Evolutionary conservation across 1,140 invertebrate species (phyloP).

Genomic region (Drosophila sturtevanti): DNA sequence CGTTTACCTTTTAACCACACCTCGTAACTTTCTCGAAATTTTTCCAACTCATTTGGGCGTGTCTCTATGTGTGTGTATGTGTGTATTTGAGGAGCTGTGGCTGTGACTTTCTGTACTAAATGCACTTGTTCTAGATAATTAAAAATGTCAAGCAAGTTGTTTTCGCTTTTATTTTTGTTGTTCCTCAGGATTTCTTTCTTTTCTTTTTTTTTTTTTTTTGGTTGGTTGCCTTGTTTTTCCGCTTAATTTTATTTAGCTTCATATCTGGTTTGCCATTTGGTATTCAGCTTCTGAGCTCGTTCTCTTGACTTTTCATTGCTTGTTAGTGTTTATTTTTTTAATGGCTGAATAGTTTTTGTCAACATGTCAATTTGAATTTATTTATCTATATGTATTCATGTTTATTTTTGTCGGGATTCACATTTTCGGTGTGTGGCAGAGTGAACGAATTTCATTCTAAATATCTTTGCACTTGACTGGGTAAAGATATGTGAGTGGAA

Average conservation of each 20-base stretch:
- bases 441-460: slow-evolving; percentile 31
- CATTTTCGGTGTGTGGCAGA: slow-evolving; percentile 23
- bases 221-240: slow-evolving; percentile 15
- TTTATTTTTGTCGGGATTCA: slow-evolving; percentile 31
- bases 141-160: slow-evolving; percentile 63
- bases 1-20: background rate
- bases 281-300: slow-evolving; percentile 33
- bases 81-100: background rate
- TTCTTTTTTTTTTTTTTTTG: slow-evolving; percentile 12
- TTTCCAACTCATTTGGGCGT: slow-evolving; percentile 2
- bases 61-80: slow-evolving; percentile 16
- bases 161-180: background rate
- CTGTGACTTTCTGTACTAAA: slow-evolving; percentile 50
- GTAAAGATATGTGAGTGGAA: slow-evolving; percentile 27
- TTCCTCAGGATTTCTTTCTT: slow-evolving; percentile 37
- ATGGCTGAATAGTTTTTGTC: slow-evolving; percentile 60
- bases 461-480: slow-evolving; percentile 34
- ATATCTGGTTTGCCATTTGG: slow-evolving; percentile 25
- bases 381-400: slow-evolving; percentile 19
- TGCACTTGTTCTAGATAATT: slow-evolving; percentile 75
- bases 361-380: slow-evolving; percentile 51
- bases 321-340: slow-evolving; percentile 23
- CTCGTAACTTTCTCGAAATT: slow-evolving; percentile 28
- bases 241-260: slow-evolving; percentile 18
- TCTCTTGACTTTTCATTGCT: slow-evolving; percentile 27